Evolutionary conservation across 2,888 invertebrate species (phyloP), one percentile per base, ranked within the genome.

Genomic region (Dione vanillae): DNA sequence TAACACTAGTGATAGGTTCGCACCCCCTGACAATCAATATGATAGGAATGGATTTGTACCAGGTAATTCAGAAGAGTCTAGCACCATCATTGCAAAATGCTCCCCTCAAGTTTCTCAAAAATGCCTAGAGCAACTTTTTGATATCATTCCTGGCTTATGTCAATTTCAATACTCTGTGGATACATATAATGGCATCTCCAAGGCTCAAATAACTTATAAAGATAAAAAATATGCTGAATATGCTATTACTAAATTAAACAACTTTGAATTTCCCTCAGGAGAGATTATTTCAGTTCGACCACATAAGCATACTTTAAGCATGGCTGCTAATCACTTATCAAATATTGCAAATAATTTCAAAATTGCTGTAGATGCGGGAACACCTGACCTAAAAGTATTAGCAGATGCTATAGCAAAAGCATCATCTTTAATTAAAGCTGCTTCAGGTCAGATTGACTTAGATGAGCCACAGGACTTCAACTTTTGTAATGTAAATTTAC

Each of bases 191-290:
- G 94, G 80, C 78, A 89, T 77, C 85, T 94, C 79, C 84, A 88
- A 83, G 74, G 89, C 88, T 12, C 67, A 80, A 1, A 80, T 93
- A 12, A 86, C 87, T n/a, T 94, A 92, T 82, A 81, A 85, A 10
- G 85, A 83, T 72, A 84, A 87, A 67, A 85, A 83, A 72, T 84
- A 87, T 37, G 94, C 93, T 19, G 82, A 85, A 0, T 96, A 96
- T 90, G 97, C 96, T 54, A 94, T 96, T 78, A 97, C 98, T 79
- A 97, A 97, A 86, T 93, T 98, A 67, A 96, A 98, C 85, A 97
- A 97, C 9, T 97, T 98, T 86, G 98, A 98, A 87, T 99, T 98
- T 90, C 98, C 98, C 0, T 96, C 97, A 20, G 98, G 98, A 45
- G 96, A 97, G 83, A 94, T 97, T 65, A 91, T 98, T 79, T 95